Conservation (phyloP, 2,888 invertebrate genomes). For the Abrostola triplasia region DNA sequence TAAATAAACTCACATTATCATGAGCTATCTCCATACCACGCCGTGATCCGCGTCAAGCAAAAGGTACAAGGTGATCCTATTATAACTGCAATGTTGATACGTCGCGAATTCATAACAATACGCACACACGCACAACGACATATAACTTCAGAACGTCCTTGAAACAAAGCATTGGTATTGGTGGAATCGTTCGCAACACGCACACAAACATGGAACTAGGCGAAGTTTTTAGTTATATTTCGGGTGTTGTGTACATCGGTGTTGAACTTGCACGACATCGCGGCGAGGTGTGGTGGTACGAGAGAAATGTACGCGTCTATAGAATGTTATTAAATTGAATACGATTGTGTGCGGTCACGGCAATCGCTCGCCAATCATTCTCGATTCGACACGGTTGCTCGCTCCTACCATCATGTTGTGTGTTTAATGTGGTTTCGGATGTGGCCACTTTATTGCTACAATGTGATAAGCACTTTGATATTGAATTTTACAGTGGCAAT, state of each 20-base stretch:
- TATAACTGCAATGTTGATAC: slow-evolving; percentile 50
- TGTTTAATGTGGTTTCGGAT: slow-evolving; percentile 53
- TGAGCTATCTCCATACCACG: slow-evolving; percentile 51
- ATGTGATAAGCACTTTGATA: slow-evolving; percentile 48
- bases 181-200: slow-evolving; percentile 31
- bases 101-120: slow-evolving; percentile 58
- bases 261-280: slow-evolving; percentile 21
- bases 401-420: slow-evolving; percentile 40
- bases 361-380: slow-evolving; percentile 58
- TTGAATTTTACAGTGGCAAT: slow-evolving; percentile 24
- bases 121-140: slow-evolving; percentile 26
- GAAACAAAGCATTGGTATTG: slow-evolving; percentile 55
- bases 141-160: slow-evolving; percentile 54
- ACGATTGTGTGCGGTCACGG: slow-evolving; percentile 47
- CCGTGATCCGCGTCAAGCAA: slow-evolving; percentile 27
- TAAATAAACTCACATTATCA: slow-evolving; percentile 46
- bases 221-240: slow-evolving; percentile 36
- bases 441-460: slow-evolving; percentile 53
- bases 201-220: slow-evolving; percentile 22
- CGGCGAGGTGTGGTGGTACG: slow-evolving; percentile 31
- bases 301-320: slow-evolving; percentile 45
- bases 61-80: slow-evolving; percentile 34
- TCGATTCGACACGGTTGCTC: slow-evolving; percentile 56
- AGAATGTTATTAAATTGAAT: slow-evolving; percentile 52
- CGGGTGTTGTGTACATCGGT: slow-evolving; percentile 28